Evolutionary conservation across 1,140 invertebrate genomes (phyloP), one percentile per base, ranked within the genome.

Genomic region (Micrasema minimum): DNA sequence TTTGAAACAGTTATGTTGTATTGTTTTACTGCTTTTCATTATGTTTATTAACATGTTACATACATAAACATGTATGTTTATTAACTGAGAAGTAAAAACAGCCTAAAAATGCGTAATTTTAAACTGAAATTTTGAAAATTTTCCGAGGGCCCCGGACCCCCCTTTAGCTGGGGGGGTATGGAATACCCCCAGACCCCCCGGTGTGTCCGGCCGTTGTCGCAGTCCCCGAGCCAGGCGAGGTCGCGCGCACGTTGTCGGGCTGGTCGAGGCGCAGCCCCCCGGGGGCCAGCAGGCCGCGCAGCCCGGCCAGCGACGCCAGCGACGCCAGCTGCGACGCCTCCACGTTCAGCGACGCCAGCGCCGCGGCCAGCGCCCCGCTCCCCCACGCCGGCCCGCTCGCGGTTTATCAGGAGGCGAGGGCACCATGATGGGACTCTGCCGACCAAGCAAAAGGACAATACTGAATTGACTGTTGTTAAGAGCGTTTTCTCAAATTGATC

Each of bases 201-300:
- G 84, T 78, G 89, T 88, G 41, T 94, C 90, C 93, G 94, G 1
- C 94, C 95, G 61, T 92, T 90, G 84, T 99, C 96, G 81, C 96
- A 97, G 75, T 94, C 90, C 0, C 95, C 94, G 38, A 96, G 81
- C 81, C 89, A 90, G 31, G 93, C 92, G n/a, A 97, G 91, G 85
- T 98, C 96, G 16, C 95, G 80, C n/a, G 26, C 2, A 87, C 84
- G 55, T 90, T 87, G 53, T 86, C 84, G 53, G 87, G 85, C 2
- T 80, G 77, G 76, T 93, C 90, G 78, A 93, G 90, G 57, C 89
- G 85, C 41, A 95, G 83, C 59, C 76, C 53, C 78, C 71, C 72
- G 59, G 91, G 68, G 75, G 90, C 87, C 76, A 90, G 77, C 65
- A 48, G 26, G 14, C 45, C n/a, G 12, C 16, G 14, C 31, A 23